phyloP scores from a whole-genome alignment of 2,113 vertebrate species.

The Physeter macrocephalus region DNA sequence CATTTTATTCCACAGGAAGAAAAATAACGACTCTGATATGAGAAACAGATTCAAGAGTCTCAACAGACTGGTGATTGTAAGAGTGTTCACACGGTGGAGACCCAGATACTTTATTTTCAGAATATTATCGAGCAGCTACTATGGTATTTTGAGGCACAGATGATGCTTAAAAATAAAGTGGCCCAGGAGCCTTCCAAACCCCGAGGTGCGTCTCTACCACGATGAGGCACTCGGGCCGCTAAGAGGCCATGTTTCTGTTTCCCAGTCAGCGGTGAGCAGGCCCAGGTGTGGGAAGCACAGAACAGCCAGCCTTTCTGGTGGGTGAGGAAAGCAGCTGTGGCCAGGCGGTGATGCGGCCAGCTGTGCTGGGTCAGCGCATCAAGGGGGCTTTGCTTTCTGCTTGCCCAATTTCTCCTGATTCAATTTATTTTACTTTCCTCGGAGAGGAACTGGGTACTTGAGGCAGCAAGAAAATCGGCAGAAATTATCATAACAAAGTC shows the following conservation, averaged over 20 bases:
- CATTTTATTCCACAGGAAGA: conserved; percentile 69
- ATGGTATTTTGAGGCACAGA: conserved; percentile 37
- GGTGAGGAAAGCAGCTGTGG: background rate
- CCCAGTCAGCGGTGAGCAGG: background rate
- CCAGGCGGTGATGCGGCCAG: background rate
- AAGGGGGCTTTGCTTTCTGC: background rate
- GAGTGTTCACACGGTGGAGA: background rate
- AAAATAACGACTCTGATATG: background rate
- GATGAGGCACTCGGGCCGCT: background rate
- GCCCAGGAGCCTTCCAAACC: background rate
- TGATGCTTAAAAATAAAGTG: conserved; percentile 4
- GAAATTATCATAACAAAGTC: background rate
- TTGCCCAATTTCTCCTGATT: background rate
- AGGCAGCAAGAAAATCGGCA: background rate
- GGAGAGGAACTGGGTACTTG: background rate
- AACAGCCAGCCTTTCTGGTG: background rate
- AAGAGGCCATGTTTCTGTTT: background rate
- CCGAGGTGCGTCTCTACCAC: background rate
- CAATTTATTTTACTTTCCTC: background rate
- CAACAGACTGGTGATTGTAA: background rate
- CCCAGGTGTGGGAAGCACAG: background rate
- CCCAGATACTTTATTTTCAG: background rate
- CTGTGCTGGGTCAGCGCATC: background rate
- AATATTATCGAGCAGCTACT: background rate
- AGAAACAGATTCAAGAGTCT: background rate